Conservation (phyloP, 1,140 invertebrate species). For the Phortica variegata region DNA sequence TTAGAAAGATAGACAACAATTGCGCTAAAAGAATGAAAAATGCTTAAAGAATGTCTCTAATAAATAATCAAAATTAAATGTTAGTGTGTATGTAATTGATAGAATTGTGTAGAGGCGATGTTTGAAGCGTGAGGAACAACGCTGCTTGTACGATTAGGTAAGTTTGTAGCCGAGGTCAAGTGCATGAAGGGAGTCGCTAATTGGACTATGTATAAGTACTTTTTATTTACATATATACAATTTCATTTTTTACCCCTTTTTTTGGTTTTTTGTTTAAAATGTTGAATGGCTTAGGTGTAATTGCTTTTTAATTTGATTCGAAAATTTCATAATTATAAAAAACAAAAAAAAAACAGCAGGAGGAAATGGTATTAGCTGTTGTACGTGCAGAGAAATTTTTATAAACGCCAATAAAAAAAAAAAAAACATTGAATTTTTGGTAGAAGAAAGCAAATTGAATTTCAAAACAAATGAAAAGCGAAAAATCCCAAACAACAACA, state of each 20-base stretch:
- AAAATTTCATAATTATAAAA: constrained; percentile 17
- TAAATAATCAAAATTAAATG: too few relatives aligned
- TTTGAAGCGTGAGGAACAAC: too few relatives aligned
- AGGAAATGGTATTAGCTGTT: not conserved
- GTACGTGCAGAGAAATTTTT: constrained; percentile 4
- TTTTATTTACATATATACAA: not conserved
- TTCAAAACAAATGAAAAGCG: constrained; percentile 51
- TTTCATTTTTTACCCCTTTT: not conserved
- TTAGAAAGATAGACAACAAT: too few relatives aligned
- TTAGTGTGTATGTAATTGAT: too few relatives aligned
- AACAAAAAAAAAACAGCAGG: not conserved
- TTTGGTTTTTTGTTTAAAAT: not conserved
- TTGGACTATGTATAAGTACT: too few relatives aligned
- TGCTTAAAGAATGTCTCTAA: too few relatives aligned
- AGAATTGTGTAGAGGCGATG: too few relatives aligned
- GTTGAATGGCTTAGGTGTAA: not conserved
- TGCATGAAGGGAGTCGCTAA: too few relatives aligned
- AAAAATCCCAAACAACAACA: constrained; percentile 20
- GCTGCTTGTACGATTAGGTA: not conserved
- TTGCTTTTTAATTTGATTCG: too few relatives aligned
- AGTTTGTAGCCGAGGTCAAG: not conserved
- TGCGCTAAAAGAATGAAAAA: too few relatives aligned
- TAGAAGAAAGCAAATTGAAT: constrained; percentile 49
- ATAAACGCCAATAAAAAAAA: not conserved
- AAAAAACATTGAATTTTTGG: not conserved